A percentile compares a stretch with the other conserved stretches of the same genome.
Evolutionary conservation across 2,113 vertebrate genomes (phyloP).

Genomic region (Gymnogyps californianus): DNA sequence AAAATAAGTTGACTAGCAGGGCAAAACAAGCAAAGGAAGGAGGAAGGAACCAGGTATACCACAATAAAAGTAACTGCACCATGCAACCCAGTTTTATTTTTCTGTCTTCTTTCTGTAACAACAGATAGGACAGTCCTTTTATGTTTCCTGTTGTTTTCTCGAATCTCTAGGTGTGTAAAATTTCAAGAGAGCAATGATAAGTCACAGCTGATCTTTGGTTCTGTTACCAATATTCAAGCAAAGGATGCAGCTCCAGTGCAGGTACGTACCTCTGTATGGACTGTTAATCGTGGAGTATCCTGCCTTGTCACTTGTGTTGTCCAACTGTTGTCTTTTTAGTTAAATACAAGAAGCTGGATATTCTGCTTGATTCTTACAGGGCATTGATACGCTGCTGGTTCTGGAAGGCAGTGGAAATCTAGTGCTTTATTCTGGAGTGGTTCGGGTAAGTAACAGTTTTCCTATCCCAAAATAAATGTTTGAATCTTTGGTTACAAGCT

Average conservation of each 20-base stretch:
- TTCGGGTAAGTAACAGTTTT: slow-evolving; percentile 76
- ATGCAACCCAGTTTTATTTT: background rate
- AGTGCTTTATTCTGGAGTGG: slow-evolving; percentile 92
- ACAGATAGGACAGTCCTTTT: background rate
- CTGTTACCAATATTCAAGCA: slow-evolving; percentile 85
- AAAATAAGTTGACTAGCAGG: background rate
- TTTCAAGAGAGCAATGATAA: slow-evolving; percentile 93
- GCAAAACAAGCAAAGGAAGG: background rate
- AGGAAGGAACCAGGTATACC: background rate
- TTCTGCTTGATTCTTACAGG: slow-evolving; percentile 67
- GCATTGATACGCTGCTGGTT: slow-evolving; percentile 86
- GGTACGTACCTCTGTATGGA: background rate
- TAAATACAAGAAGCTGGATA: background rate
- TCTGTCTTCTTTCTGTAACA: background rate
- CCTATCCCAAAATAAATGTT: background rate
- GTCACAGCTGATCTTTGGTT: slow-evolving; percentile 91
- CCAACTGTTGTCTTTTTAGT: background rate
- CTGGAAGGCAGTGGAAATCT: slow-evolving; percentile 90
- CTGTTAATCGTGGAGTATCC: background rate
- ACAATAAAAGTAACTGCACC: background rate
- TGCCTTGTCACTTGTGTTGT: background rate
- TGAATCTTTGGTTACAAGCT: background rate
- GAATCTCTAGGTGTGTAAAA: slow-evolving; percentile 86
- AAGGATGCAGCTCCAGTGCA: slow-evolving; percentile 92
- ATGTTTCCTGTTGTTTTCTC: background rate